These are phyloP conservation scores for Lycaon pictus DNA, from an alignment of 2,113 vertebrate genomes.

Conservation along the genomic window DNA sequence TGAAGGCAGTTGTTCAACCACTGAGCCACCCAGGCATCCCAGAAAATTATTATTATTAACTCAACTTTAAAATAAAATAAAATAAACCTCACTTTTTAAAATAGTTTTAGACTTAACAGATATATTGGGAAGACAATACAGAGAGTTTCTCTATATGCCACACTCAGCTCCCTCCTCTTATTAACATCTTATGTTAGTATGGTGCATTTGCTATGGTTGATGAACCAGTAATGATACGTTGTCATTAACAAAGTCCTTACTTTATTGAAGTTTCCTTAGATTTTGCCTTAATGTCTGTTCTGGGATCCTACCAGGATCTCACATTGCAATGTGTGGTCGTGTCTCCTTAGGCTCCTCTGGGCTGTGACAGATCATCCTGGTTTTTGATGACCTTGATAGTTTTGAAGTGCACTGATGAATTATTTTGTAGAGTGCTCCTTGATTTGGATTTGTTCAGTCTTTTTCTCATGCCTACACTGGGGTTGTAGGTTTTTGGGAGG, in stretches of 20 bases:
- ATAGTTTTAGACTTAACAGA: background rate
- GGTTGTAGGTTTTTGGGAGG: background rate
- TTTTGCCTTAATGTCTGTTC: background rate
- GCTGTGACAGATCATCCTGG: background rate
- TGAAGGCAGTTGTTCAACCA: too few species aligned
- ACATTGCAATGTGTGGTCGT: accelerated
- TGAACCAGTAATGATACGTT: accelerated
- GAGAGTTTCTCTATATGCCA: background rate
- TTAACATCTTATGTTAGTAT: background rate
- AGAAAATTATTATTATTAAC: background rate
- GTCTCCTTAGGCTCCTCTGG: background rate
- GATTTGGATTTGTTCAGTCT: background rate
- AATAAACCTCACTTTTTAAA: background rate
- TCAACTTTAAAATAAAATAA: background rate
- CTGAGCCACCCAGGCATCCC: too few species aligned
- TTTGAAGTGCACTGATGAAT: background rate
- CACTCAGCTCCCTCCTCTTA: background rate
- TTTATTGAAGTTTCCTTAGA: background rate
- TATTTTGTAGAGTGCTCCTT: background rate
- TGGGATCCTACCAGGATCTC: background rate
- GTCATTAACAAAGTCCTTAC: background rate
- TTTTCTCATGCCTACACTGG: background rate
- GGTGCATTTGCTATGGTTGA: background rate
- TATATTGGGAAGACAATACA: background rate
- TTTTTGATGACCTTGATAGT: background rate